Evolutionary conservation across 2,113 vertebrate genomes (phyloP), one percentile per base, ranked within the genome.

Genomic region (Capra hircus): DNA sequence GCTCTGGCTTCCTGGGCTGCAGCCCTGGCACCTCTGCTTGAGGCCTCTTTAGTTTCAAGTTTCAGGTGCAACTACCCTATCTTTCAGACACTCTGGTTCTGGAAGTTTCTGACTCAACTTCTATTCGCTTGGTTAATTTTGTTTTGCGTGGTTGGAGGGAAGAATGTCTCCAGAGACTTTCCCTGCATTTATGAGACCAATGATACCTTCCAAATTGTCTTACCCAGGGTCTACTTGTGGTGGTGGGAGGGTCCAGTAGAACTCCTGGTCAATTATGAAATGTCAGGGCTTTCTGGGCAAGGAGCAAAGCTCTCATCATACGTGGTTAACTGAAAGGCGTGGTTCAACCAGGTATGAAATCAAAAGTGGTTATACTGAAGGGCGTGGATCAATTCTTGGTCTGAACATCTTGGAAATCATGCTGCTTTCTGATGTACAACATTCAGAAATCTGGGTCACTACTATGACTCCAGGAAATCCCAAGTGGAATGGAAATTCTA

Each of bases 401-500:
- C 62, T 95, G 25, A 82, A 53, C 78, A 78, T 40, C 16, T 52
- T 93, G 40, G 74, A 52, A 90, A 94, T 52, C 10, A 87, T 50
- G 77, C 30, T 92, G 64, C 28, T 90, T 88, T 74, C 40, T 67
- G 16, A 45, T 28, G 71, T 55, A 60, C 28, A 91, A 50, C 21
- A 8, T 94, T 95, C 27, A 90, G 48, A 92, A 94, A 40, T 89
- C 15, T 85, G 28, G 30, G 55, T 94, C 53, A 90, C 67, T 93
- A 94, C 28, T 96, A 40, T 57, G 33, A 82, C 15, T 27, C 43
- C 40, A 86, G 88, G 67, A 96, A 90, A 97, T 82, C 36, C 30
- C 81, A 94, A 40, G 88, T 36, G 71, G n/a, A 97, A 80, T 28
- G n/a, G 19, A 91, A 96, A 33, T 91, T 96, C 52, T 81, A 17